These are phyloP conservation scores for Pituophis catenifer DNA, from an alignment of 2,113 vertebrate genomes.

Conservation along the genomic window DNA sequence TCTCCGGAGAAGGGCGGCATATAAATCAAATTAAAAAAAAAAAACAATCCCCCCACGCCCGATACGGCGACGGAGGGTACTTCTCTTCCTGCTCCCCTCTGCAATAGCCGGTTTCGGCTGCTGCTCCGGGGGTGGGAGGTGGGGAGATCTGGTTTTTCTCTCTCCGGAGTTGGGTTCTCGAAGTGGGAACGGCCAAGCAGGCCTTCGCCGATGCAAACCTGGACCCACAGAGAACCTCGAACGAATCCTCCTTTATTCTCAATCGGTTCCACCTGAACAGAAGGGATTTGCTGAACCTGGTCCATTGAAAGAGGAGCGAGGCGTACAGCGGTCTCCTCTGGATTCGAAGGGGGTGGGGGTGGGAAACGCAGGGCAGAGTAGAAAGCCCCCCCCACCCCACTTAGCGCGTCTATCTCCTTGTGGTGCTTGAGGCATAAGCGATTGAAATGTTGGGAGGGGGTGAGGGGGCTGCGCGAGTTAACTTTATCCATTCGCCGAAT, in stretches of 20 bases:
- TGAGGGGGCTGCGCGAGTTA: not conserved
- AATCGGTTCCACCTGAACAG: conserved; percentile 63
- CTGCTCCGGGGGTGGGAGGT: not conserved
- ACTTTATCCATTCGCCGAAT: not conserved
- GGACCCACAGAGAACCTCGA: conserved; percentile 47
- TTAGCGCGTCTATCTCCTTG: not conserved
- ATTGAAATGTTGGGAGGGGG: not conserved
- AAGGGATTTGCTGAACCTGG: conserved; percentile 51
- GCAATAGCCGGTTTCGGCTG: not conserved
- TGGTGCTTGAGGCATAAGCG: too few relatives aligned
- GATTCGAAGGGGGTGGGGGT: too few relatives aligned
- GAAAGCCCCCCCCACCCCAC: not conserved
- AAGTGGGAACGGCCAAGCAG: not conserved
- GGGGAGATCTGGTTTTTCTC: conserved; percentile 16
- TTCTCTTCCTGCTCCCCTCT: fast-evolving
- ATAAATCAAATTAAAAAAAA: too few relatives aligned
- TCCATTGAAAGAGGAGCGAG: conserved; percentile 57
- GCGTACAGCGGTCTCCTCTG: not conserved
- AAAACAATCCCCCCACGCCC: not conserved
- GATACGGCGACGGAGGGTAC: not conserved
- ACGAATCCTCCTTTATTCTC: not conserved
- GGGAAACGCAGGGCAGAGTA: too few relatives aligned
- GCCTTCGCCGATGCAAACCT: conserved; percentile 61
- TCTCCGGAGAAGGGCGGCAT: too few relatives aligned
- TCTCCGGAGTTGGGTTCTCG: conserved; percentile 18